Conservation (phyloP, 2,113 vertebrate genomes). For the Rhinoderma darwinii region DNA sequence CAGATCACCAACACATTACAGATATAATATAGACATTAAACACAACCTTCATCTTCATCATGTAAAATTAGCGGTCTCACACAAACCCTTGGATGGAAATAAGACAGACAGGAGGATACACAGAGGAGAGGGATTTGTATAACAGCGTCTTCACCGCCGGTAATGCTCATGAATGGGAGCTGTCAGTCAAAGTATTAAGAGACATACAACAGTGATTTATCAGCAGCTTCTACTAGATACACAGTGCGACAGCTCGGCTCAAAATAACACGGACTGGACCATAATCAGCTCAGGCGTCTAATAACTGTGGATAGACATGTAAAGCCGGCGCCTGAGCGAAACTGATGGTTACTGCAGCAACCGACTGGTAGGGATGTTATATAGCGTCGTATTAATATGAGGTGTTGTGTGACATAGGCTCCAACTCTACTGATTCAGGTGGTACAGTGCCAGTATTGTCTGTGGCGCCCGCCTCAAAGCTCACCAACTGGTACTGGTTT, state of each 20-base stretch:
- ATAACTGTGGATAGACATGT: background rate
- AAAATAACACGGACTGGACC: background rate
- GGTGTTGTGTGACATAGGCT: background rate
- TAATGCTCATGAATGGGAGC: background rate
- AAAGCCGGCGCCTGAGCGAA: background rate
- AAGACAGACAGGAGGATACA: background rate
- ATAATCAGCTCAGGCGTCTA: background rate
- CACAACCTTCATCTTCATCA: background rate
- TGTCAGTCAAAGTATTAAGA: conserved; percentile 19
- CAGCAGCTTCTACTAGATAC: background rate
- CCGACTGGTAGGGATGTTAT: background rate
- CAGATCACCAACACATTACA: background rate
- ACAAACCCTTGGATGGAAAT: conserved; percentile 9
- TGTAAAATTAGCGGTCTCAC: conserved; percentile 17
- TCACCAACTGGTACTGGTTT: no score
- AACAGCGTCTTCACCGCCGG: background rate
- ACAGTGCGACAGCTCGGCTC: conserved; percentile 8
- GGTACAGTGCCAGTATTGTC: background rate
- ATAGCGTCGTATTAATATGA: background rate
- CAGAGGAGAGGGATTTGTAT: conserved; percentile 19
- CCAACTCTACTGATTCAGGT: background rate
- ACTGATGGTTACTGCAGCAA: conserved; percentile 15
- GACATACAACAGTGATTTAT: conserved; percentile 14
- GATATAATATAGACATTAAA: conserved; percentile 31
- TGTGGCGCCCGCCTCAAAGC: background rate